A percentile compares a stretch with the other conserved stretches of the same genome.
These are phyloP conservation scores for Gorsachius magnificus DNA, from an alignment of 2,797 vertebrate species.

Conservation along the genomic window DNA sequence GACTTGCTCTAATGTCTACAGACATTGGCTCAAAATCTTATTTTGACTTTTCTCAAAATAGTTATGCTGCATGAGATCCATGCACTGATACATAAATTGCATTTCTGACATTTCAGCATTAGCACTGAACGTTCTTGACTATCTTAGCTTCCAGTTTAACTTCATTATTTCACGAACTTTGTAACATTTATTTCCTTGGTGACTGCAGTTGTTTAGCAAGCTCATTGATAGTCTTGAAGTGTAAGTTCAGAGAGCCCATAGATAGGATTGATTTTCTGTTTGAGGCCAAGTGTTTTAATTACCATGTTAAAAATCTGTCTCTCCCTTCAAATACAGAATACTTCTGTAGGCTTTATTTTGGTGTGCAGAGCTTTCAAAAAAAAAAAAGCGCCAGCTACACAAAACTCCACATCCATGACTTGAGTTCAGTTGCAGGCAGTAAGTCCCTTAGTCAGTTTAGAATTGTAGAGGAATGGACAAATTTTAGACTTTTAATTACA, in stretches of 20 bases:
- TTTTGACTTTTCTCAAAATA: neutral
- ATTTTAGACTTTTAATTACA: neutral
- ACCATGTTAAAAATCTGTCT: neutral
- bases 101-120: neutral
- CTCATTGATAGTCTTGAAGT: neutral
- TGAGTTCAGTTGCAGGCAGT: neutral
- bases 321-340: constrained; percentile 4
- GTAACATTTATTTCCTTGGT: neutral
- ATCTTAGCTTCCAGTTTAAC: neutral
- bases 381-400: neutral
- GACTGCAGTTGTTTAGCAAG: neutral
- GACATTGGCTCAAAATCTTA: neutral
- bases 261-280: neutral
- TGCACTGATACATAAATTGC: neutral
- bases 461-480: neutral
- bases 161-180: neutral
- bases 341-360: neutral
- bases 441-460: neutral
- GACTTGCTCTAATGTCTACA: neutral
- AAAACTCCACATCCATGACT: neutral
- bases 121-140: neutral
- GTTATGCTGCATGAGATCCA: neutral
- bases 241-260: neutral
- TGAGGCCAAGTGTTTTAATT: neutral
- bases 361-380: neutral